Evolutionary conservation across 1,140 invertebrate species (phyloP).

Genomic region (Yoshiicerus persimilis): DNA sequence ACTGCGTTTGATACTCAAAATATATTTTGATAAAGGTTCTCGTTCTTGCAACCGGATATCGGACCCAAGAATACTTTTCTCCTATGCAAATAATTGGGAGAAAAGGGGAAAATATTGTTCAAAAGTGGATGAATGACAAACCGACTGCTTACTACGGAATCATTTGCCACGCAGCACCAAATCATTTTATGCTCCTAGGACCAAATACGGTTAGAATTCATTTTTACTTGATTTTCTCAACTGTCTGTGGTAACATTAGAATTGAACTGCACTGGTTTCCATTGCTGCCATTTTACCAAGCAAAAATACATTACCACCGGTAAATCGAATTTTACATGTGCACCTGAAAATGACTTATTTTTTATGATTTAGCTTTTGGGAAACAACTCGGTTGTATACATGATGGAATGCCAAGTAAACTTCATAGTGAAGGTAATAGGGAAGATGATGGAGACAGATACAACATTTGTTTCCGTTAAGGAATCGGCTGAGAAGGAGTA

Average conservation of each 20-base stretch:
- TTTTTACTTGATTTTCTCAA: too few relatives aligned
- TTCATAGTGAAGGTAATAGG: slow-evolving; percentile 21
- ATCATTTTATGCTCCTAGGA: background rate
- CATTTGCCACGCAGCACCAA: background rate
- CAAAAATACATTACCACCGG: too few relatives aligned
- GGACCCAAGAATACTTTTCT: slow-evolving; percentile 30
- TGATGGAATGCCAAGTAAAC: slow-evolving; percentile 37
- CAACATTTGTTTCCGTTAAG: background rate
- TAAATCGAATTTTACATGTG: too few relatives aligned
- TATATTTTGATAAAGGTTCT: slow-evolving; percentile 4
- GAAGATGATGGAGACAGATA: background rate
- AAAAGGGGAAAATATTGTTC: background rate
- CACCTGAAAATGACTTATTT: too few relatives aligned
- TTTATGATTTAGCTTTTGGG: background rate
- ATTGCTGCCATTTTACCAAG: too few relatives aligned
- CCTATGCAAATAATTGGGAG: slow-evolving; percentile 28
- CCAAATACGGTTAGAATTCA: background rate
- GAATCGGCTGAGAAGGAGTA: background rate
- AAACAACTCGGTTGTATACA: slow-evolving; percentile 35
- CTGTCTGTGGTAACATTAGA: too few relatives aligned
- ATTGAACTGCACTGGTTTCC: too few relatives aligned
- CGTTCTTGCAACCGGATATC: slow-evolving; percentile 35
- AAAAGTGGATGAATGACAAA: background rate
- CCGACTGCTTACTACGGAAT: slow-evolving; percentile 2
- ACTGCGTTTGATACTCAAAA: too few relatives aligned